phyloP scores from a whole-genome alignment of 2,888 invertebrate species.

The Lithodes maja region DNA sequence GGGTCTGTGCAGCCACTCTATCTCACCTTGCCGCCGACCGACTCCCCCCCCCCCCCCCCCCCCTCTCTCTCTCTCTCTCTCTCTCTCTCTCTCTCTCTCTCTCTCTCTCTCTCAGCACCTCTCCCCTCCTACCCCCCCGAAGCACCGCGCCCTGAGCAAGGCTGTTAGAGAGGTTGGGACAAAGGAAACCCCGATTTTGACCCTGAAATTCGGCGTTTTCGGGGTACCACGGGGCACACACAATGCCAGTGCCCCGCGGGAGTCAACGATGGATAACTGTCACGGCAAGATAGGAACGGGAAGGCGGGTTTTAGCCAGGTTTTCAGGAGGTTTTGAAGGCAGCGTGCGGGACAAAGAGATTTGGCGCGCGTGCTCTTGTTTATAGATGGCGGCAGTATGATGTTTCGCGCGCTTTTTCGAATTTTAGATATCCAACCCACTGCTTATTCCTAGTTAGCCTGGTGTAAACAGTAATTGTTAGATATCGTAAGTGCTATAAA shows the following conservation, averaged over 20 bases:
- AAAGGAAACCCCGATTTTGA: conserved; percentile 25
- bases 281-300: conserved; percentile 7
- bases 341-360: conserved; percentile 67
- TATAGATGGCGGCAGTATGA: conserved; percentile 60
- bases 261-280: conserved; percentile 24
- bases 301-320: conserved; percentile 17
- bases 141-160: conserved; percentile 44
- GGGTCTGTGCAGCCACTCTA: no score
- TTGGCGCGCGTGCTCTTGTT: conserved; percentile 70
- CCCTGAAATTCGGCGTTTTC: neutral
- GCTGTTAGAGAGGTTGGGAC: conserved; percentile 30
- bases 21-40: no score
- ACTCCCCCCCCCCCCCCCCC: neutral
- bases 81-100: neutral
- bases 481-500: neutral
- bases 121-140: neutral
- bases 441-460: neutral
- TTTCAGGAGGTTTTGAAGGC: conserved; percentile 31
- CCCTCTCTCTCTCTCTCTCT: neutral
- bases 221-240: neutral
- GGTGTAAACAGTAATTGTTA: neutral
- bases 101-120: neutral
- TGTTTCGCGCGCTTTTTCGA: neutral
- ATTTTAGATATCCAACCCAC: neutral
- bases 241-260: neutral